Evolutionary conservation across 2,888 invertebrate species (phyloP), one percentile per base, ranked within the genome.

Genomic region (Spisula subtruncata): DNA sequence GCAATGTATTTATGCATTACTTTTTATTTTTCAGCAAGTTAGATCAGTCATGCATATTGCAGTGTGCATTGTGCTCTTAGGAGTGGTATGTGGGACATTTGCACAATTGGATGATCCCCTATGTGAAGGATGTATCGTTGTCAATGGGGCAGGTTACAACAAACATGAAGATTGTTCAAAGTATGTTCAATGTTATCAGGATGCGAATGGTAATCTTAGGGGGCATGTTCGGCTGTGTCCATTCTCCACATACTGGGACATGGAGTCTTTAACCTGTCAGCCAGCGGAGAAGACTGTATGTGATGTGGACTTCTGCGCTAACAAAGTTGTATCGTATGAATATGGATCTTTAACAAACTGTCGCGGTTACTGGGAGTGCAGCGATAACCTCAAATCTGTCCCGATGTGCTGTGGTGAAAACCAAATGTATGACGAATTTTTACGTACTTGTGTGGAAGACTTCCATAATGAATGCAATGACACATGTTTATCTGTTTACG

Each of bases 291-390:
- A 91, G 51, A 91, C 90, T 0, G 81, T 71, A n/a, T 94, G 94
- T 85, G 81, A 87, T 5, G 87, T 83, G n/a, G 94, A 94, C 75
- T 88, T 83, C 81, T 94, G 94, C 71, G 41, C 41, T 18, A 32
- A 80, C n/a, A 46, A 88, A 46, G 14, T 85, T 1, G 85, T 85
- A 48, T 71, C 83, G 6, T 80, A 46, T 2, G 32, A 83, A 35
- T 92, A 92, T 60, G 71, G 85, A 1, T 85, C 89, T 20, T 85
- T 60, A 32, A 90, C 86, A 20, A 94, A 92, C 87, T 95, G 95
- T 54, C 92, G 94, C 1, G 93, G 93, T 0, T 95, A 92, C 90
- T 95, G 94, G 94, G 81, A 89, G n/a, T 95, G 95, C 87, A 35
- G 56, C 41, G 88, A 89, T 6, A 32, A 71, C 0, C 89, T 92